These are phyloP conservation scores for Cathartes aura DNA, from an alignment of 2,113 vertebrate genomes.

Conservation along the genomic window DNA sequence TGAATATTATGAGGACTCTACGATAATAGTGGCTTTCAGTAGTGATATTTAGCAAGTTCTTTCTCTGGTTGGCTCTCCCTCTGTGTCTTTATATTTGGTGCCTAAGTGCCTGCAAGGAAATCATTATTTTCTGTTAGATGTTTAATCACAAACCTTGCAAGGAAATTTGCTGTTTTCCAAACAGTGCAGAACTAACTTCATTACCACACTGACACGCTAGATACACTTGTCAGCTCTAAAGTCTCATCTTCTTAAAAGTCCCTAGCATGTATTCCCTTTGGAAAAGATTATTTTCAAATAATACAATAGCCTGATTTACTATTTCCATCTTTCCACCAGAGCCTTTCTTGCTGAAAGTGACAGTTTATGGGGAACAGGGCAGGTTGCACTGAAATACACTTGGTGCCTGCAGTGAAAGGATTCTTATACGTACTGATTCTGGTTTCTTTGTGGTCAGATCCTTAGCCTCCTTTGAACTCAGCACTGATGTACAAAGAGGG, in stretches of 20 bases:
- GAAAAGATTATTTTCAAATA: slow-evolving; percentile 21
- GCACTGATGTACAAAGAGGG: rapidly evolving
- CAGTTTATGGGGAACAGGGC: neutral
- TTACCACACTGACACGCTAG: neutral
- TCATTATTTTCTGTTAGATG: slow-evolving; percentile 42
- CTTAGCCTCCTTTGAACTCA: neutral
- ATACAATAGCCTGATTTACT: neutral
- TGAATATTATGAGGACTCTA: slow-evolving; percentile 5
- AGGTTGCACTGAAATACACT: neutral
- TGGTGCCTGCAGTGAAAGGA: neutral
- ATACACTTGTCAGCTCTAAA: neutral
- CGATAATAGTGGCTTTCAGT: neutral
- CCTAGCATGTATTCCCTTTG: neutral
- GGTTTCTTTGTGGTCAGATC: neutral
- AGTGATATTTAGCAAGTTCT: neutral
- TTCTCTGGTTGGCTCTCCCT: neutral
- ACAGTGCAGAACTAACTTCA: slow-evolving; percentile 56
- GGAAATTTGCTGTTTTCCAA: slow-evolving; percentile 56
- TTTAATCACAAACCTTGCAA: slow-evolving; percentile 58
- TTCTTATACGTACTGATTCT: neutral
- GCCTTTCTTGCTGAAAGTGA: neutral
- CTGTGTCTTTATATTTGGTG: neutral
- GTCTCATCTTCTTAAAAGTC: neutral
- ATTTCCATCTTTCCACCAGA: neutral
- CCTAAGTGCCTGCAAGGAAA: slow-evolving; percentile 44